phyloP scores from a whole-genome alignment of 2,113 vertebrate species.

The Axis porcinus region DNA sequence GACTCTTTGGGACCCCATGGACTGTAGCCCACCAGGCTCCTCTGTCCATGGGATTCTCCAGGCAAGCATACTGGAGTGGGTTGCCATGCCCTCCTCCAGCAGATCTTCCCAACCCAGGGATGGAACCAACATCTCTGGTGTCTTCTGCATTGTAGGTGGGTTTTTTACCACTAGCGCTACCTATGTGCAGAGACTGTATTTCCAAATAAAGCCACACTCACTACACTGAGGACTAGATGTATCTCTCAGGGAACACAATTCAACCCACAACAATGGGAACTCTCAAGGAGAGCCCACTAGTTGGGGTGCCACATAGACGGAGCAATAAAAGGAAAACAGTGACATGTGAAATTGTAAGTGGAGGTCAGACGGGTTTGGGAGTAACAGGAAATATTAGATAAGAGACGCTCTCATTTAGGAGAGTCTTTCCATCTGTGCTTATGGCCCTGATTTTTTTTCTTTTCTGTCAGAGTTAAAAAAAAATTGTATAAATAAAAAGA shows the following conservation, averaged over 20 bases:
- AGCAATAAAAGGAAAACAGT: neutral
- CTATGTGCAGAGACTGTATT: neutral
- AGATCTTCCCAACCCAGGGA: neutral
- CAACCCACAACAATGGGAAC: neutral
- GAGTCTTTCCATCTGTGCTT: conserved; percentile 55
- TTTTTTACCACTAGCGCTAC: neutral
- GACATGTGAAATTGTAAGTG: neutral
- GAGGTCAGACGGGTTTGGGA: conserved; percentile 19
- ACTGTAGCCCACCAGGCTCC: neutral
- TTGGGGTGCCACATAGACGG: neutral
- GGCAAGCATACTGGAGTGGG: neutral
- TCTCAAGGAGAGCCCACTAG: neutral
- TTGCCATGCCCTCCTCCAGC: neutral
- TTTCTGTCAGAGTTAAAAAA: conserved; percentile 53
- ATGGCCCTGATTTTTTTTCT: conserved; percentile 29
- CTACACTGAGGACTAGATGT: neutral
- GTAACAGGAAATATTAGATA: conserved; percentile 49
- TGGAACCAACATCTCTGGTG: neutral
- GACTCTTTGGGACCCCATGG: neutral
- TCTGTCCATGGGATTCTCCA: neutral
- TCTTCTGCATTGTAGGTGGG: neutral
- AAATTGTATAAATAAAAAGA: conserved; percentile 70
- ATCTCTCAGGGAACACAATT: neutral
- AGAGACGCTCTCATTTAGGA: neutral
- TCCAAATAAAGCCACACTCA: neutral